These are phyloP conservation scores for Ashinkailepas kermadecensis DNA, from an alignment of 2,888 invertebrate species.

Conservation along the genomic window DNA sequence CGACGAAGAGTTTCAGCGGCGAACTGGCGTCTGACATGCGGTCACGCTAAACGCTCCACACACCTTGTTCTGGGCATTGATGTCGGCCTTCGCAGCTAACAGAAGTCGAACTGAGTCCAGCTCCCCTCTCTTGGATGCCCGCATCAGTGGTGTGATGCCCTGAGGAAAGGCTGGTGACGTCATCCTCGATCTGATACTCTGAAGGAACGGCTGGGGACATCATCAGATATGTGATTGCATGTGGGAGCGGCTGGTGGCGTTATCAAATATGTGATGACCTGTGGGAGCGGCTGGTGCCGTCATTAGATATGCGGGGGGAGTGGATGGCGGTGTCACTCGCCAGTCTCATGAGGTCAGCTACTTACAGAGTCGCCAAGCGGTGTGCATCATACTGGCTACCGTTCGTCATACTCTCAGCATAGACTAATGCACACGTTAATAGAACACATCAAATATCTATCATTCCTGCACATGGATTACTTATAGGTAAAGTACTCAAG, in stretches of 20 bases:
- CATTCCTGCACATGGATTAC: too few species aligned
- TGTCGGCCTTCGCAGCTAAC: not conserved
- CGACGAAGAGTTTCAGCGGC: not conserved
- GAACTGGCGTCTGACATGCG: not conserved
- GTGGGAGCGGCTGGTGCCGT: not conserved
- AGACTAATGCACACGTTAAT: too few species aligned
- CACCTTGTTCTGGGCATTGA: constrained; percentile 9
- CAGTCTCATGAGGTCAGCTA: too few species aligned
- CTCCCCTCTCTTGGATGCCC: not conserved
- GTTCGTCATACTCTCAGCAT: too few species aligned
- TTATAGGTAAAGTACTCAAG: too few species aligned
- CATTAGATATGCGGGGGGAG: not conserved
- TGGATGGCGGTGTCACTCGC: too few species aligned
- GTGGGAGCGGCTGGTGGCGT: not conserved
- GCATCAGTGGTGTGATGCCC: not conserved
- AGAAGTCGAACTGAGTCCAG: not conserved
- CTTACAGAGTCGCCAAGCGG: too few species aligned
- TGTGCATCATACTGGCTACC: too few species aligned
- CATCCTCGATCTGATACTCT: too few species aligned
- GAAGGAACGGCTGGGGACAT: not conserved
- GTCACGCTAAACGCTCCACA: not conserved
- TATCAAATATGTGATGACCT: not conserved
- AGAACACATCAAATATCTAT: too few species aligned
- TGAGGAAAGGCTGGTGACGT: not conserved
- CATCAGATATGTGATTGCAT: not conserved